Evolutionary conservation across 2,113 vertebrate genomes (phyloP).

Genomic region (Pygoscelis adeliae): DNA sequence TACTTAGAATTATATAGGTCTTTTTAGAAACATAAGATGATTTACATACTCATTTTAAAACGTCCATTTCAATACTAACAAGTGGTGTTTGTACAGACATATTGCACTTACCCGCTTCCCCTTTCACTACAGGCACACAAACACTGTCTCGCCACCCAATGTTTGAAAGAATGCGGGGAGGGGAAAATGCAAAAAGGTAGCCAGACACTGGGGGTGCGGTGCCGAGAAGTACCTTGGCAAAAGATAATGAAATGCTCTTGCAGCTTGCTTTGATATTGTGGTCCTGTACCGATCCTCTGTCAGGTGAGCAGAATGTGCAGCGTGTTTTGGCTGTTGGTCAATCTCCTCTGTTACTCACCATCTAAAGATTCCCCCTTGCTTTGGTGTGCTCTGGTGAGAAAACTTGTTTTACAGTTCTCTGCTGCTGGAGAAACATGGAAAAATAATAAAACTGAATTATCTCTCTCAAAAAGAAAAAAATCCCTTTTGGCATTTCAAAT

Average conservation of each 20-base stretch:
- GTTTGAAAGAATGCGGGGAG: fast-evolving
- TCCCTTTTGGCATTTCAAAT: not conserved
- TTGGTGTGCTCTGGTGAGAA: not conserved
- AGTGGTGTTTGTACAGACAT: not conserved
- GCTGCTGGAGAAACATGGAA: not conserved
- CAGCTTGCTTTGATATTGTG: not conserved
- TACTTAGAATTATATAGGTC: not conserved
- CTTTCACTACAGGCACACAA: not conserved
- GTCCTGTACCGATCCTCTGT: not conserved
- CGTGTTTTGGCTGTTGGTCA: not conserved
- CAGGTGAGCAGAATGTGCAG: not conserved
- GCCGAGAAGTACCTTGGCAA: not conserved
- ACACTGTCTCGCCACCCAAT: not conserved
- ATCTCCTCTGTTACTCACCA: not conserved
- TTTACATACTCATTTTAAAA: not conserved
- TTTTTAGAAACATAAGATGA: not conserved
- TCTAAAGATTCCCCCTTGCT: not conserved
- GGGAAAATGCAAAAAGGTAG: not conserved
- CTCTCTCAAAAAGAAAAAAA: not conserved
- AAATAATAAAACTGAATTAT: not conserved
- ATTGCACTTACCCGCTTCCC: not conserved
- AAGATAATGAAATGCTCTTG: not conserved
- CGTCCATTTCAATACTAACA: not conserved
- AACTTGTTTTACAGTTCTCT: not conserved
- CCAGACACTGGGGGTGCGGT: not conserved